Evolutionary conservation across 2,888 invertebrate species (phyloP).

Genomic region (Drosophila anceps): DNA sequence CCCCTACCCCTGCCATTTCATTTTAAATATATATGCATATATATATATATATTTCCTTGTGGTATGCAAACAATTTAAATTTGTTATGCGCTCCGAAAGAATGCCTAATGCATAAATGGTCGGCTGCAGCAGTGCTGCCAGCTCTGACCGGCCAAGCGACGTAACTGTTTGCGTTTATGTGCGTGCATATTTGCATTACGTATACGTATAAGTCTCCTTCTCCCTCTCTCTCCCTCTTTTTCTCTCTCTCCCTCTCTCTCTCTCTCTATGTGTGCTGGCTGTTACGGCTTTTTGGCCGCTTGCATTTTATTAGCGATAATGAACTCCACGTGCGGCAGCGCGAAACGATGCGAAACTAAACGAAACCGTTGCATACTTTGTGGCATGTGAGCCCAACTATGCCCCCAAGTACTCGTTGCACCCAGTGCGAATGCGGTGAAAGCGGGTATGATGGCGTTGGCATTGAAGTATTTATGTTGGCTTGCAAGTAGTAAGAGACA

Average conservation of each 20-base stretch:
- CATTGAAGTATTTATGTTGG: not conserved
- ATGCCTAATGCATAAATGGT: slow-evolving; percentile 55
- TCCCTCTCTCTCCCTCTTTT: not conserved
- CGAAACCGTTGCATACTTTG: slow-evolving; percentile 56
- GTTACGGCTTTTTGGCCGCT: slow-evolving; percentile 49
- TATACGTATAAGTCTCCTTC: slow-evolving; percentile 10
- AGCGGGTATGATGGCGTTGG: not conserved
- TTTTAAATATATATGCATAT: not conserved
- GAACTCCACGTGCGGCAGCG: slow-evolving; percentile 62
- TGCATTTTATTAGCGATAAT: slow-evolving; percentile 76
- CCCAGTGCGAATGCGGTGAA: not conserved
- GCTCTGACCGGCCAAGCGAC: slow-evolving; percentile 4
- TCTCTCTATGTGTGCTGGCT: slow-evolving; percentile 5
- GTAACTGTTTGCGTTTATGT: slow-evolving; percentile 23
- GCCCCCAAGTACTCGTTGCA: slow-evolving; percentile 5
- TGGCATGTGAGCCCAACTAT: slow-evolving; percentile 17
- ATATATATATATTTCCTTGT: slow-evolving; percentile 22
- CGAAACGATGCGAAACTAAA: slow-evolving; percentile 51
- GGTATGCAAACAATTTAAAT: slow-evolving; percentile 74
- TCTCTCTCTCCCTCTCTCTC: not conserved
- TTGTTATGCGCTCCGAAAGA: slow-evolving; percentile 55
- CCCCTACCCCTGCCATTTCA: not conserved
- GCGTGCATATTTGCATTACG: slow-evolving; percentile 30
- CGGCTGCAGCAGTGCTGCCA: slow-evolving; percentile 7
- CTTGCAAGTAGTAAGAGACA: not conserved